Base-by-base conservation (phyloP, 2,888 invertebrate species). In the Zaprionus obscuricornis region DNA sequence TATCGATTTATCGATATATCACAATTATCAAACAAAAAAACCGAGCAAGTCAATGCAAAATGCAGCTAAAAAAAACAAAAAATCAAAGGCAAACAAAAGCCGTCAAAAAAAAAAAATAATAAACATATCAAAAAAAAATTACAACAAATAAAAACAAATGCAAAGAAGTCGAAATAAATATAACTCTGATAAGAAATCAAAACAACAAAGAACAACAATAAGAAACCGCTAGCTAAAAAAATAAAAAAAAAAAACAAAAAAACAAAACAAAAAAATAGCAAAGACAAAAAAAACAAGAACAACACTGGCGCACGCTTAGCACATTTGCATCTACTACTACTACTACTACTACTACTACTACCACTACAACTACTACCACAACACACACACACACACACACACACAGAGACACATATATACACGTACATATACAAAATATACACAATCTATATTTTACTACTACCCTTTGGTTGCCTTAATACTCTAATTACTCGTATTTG, bases 241-340 rank as follows among this genome's bases (percentile, higher is more conserved):
- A 76, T n/a, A n/a, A 66, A 26, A 22, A 39, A 36, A 11, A 29
- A 27, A 17, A 18, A 40, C n/a, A 29, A 3, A 56, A 37, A 54
- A 34, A 62, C 3, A 27, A 39, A 24, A 17, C 4, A 17, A 3
- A 11, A 17, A 37, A 20, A 10, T 20, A 56, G 65, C 60, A 56
- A 67, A 72, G 42, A 52, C 31, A 46, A 43, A 49, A 49, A 56
- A 34, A 50, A 50, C 46, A 34, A 45, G 20, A 54, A 59, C 51
- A 49, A 60, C 33, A 71, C 62, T 72, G 63, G 79, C 83, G 79
- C 78, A 79, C 78, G 78, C 78, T 79, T 76, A 66, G 79, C 83
- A 79, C 83, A 83, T 72, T 76, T 77, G 76, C 81, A 76, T 76
- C 51, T 27, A 54, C 43, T 52, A 63, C 62, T 43, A 51, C 26